Evolutionary conservation across 23 tunicate genomes (phyloP).

Genomic region (Diplosoma virens): DNA sequence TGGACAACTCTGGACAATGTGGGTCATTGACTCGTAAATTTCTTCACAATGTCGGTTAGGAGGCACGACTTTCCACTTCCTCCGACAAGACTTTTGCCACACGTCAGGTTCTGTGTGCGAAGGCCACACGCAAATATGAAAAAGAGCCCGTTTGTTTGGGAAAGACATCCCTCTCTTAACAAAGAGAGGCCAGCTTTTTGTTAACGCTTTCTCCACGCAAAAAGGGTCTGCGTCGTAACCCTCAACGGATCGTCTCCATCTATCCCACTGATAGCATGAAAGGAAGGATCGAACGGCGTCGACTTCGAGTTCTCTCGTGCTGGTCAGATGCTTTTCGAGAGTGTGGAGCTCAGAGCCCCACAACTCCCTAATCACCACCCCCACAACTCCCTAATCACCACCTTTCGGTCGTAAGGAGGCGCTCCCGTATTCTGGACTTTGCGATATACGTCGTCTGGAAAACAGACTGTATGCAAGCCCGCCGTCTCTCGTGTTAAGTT

Average conservation of each 20-base stretch:
- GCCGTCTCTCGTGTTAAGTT: conserved; percentile 4
- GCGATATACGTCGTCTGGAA: too few species aligned
- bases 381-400: too few species aligned
- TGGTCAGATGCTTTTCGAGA: not conserved
- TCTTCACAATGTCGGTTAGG: not conserved
- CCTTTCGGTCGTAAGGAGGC: too few species aligned
- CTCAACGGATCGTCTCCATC: not conserved
- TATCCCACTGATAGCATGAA: not conserved
- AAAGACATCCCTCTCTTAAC: not conserved
- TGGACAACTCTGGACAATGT: not conserved
- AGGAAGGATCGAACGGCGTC: not conserved
- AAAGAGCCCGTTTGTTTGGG: not conserved
- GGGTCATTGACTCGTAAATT: not conserved
- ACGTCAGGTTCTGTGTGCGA: not conserved
- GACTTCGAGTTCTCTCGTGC: not conserved
- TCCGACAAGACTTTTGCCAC: not conserved
- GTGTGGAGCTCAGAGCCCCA: not conserved
- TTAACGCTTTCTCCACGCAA: not conserved
- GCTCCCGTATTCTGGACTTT: too few species aligned
- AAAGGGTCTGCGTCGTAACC: not conserved
- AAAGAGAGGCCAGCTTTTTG: not conserved
- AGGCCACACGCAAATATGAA: not conserved
- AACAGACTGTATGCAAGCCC: conserved; percentile 25
- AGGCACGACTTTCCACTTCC: not conserved
- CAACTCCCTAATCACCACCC: not conserved